Base-by-base conservation (phyloP, 2,888 invertebrate species). In the Andrena flavipes region DNA sequence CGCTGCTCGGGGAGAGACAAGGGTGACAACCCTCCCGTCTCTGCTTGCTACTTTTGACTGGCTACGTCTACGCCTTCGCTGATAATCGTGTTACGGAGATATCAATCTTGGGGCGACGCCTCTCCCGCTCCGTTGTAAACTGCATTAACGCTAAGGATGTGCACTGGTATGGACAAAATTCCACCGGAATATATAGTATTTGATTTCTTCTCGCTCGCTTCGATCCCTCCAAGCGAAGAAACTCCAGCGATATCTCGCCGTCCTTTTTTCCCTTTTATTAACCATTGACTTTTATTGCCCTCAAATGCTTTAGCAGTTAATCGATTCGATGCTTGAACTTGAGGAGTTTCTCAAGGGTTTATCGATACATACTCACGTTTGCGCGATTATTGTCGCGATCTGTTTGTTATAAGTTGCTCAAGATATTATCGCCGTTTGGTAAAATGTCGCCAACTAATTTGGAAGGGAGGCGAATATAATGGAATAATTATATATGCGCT, bases 21-120 rank as follows among this genome's bases (percentile, higher is more conserved):
- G 92, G 92, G 91, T 93, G 93, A 92, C 93, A 92, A 90, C 91
- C 91, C 85, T 90, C 90, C 88, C 88, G 85, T 89, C 86, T 89
- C 87, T 87, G 88, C 89, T 88, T 89, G 88, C 90, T 90, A 90
- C 90, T 90, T 90, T 90, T 90, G 90, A 90, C 90, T 90, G 91
- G 87, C 86, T 91, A 88, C 86, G 90, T 90, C 90, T 90, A 91
- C 90, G 91, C 90, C 88, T 91, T 89, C 87, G 80, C 84, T 90
- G 90, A 91, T 91, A 90, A 90, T 90, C 90, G 86, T 87, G 90
- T 90, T 90, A 90, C 78, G 83, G 77, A 86, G 90, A 88, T 90
- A 90, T 90, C 91, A 90, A 90, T 89, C 88, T 90, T 84, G 75
- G 62, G 84, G 42, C 80, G 80, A 80, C 82, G 76, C 65, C 71